A percentile compares a stretch with the other conserved stretches of the same genome.
These are phyloP conservation scores for Syndactyla subalaris DNA, from an alignment of 2,797 vertebrate genomes.

Conservation along the genomic window DNA sequence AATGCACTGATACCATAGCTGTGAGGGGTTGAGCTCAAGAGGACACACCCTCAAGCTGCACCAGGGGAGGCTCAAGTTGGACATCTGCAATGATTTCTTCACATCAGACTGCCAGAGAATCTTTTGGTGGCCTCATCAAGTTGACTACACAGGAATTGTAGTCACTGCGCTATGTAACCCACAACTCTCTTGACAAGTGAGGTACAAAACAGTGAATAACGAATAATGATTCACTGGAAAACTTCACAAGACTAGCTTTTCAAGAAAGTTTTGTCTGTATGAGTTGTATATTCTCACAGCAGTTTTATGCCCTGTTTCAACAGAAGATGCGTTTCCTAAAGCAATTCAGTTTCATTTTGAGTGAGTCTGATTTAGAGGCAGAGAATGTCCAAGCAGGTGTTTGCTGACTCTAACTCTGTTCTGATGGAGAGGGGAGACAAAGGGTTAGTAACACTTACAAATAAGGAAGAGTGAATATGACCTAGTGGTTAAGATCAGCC, in stretches of 20 bases:
- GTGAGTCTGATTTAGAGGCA: neutral
- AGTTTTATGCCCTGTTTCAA: neutral
- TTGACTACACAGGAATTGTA: neutral
- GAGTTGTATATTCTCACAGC: neutral
- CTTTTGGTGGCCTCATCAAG: neutral
- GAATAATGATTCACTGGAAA: neutral
- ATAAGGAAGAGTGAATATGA: neutral
- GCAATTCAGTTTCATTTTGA: neutral
- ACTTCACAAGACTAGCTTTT: neutral
- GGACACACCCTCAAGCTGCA: neutral
- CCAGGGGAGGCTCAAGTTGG: neutral
- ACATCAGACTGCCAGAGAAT: neutral
- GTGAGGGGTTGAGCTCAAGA: neutral
- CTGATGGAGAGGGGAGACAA: neutral
- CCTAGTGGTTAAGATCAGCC: neutral
- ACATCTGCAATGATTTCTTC: neutral
- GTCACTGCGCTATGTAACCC: neutral
- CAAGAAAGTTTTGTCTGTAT: neutral
- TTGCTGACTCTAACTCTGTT: neutral
- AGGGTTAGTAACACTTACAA: neutral
- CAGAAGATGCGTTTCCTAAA: neutral
- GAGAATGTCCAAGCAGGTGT: rapidly evolving
- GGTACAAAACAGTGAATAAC: neutral
- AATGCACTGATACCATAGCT: neutral
- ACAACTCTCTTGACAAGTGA: neutral